phyloP scores from a whole-genome alignment of 2,797 vertebrate species.

The Sarcophilus harrisii region DNA sequence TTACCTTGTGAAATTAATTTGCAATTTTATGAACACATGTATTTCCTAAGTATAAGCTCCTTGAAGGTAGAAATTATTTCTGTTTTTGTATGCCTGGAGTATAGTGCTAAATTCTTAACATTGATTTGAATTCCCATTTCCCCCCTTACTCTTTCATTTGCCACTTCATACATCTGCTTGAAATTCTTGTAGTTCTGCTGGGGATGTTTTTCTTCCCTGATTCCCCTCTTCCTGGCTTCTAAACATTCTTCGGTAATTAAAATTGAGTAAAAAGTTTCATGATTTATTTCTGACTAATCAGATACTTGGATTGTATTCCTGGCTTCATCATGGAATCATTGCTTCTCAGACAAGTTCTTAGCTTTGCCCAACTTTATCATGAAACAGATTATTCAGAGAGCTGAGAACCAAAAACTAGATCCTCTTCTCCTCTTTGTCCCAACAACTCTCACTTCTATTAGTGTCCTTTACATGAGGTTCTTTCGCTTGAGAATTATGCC shows the following conservation, averaged over 20 bases:
- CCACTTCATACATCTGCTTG: neutral
- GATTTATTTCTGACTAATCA: neutral
- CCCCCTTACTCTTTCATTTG: neutral
- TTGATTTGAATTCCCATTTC: neutral
- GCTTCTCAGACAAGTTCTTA: neutral
- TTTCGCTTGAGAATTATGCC: constrained; percentile 25
- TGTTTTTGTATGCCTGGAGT: neutral
- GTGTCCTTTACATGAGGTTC: neutral
- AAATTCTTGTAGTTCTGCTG: neutral
- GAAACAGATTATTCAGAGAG: neutral
- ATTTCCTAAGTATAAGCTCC: neutral
- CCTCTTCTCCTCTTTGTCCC: neutral
- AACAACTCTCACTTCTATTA: neutral
- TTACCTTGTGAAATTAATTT: neutral
- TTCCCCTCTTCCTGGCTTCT: neutral
- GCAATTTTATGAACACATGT: neutral
- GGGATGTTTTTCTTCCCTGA: neutral
- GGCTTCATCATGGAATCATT: neutral
- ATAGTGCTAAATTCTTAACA: neutral
- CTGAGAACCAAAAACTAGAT: neutral
- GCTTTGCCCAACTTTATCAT: neutral
- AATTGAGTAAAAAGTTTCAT: neutral
- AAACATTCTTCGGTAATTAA: neutral
- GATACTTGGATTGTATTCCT: neutral
- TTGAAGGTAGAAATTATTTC: neutral